phyloP scores from a whole-genome alignment of 2,113 vertebrate species.

The Pangasianodon gigas region DNA sequence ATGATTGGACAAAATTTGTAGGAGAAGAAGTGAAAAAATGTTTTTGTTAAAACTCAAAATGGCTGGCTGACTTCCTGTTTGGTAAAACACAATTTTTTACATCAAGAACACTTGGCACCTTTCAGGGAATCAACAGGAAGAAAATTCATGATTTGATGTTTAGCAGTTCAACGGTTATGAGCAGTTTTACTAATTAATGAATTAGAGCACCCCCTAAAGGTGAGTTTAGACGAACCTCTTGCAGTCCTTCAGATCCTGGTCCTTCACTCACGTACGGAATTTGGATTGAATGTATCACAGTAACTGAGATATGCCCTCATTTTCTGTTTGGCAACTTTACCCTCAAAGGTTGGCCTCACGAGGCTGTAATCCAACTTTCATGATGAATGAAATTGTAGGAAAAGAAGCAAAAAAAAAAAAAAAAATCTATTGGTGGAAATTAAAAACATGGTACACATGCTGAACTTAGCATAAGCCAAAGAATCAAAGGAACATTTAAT shows the following conservation, averaged over 20 bases:
- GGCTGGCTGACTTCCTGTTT: no score
- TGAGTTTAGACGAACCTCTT: background rate
- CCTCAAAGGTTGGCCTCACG: background rate
- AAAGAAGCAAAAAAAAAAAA: no score
- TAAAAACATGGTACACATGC: background rate
- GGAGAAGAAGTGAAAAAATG: no score
- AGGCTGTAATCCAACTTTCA: background rate
- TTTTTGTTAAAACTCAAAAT: no score
- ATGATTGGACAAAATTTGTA: no score
- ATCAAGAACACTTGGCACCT: background rate
- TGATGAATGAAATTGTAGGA: background rate
- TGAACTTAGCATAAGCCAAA: background rate
- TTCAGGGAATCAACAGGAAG: background rate
- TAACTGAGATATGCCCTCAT: no score
- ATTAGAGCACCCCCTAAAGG: background rate
- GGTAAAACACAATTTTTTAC: no score
- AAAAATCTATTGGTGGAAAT: background rate
- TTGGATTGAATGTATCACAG: background rate
- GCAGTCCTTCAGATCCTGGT: background rate
- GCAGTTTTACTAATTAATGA: background rate
- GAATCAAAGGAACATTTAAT: background rate
- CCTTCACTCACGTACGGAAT: background rate
- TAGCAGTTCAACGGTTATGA: background rate
- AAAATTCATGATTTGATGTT: background rate
- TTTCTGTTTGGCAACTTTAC: background rate